These are phyloP conservation scores for Musca domestica DNA, from an alignment of 1,140 invertebrate genomes.

Conservation along the genomic window DNA sequence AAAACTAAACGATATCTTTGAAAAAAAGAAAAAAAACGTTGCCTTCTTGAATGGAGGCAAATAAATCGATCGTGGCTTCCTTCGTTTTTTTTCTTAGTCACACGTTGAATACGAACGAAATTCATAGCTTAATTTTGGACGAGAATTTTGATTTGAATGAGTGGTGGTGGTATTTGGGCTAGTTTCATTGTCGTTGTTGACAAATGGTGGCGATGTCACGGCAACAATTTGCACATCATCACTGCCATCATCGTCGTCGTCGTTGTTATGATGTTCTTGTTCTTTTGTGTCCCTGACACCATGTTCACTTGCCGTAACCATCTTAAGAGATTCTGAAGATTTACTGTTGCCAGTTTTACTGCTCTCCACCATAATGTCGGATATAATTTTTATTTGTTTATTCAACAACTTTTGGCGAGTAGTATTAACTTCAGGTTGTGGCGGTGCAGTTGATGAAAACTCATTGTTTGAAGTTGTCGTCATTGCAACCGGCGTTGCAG, in stretches of 20 bases:
- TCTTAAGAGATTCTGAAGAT: neutral
- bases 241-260: neutral
- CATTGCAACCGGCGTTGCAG: neutral
- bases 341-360: neutral
- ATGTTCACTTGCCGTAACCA: conserved; percentile 5
- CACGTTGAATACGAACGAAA: conserved; percentile 30
- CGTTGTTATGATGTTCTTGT: neutral
- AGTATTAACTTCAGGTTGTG: neutral
- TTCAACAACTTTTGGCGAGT: conserved; percentile 42
- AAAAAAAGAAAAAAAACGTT: no score
- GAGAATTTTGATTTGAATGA: conserved; percentile 19
- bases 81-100: conserved; percentile 13
- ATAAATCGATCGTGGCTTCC: no score
- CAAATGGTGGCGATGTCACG: no score
- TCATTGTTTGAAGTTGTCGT: neutral
- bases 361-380: conserved; percentile 36
- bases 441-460: neutral
- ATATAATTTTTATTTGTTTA: conserved; percentile 50
- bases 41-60: no score
- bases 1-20: no score
- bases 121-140: conserved; percentile 26
- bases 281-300: neutral
- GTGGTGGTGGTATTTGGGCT: no score
- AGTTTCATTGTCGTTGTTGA: no score
- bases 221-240: neutral